A percentile compares a stretch with the other conserved stretches of the same genome.
Conservation (phyloP, 2,797 vertebrate species). For the Eurystomus glaucurus region DNA sequence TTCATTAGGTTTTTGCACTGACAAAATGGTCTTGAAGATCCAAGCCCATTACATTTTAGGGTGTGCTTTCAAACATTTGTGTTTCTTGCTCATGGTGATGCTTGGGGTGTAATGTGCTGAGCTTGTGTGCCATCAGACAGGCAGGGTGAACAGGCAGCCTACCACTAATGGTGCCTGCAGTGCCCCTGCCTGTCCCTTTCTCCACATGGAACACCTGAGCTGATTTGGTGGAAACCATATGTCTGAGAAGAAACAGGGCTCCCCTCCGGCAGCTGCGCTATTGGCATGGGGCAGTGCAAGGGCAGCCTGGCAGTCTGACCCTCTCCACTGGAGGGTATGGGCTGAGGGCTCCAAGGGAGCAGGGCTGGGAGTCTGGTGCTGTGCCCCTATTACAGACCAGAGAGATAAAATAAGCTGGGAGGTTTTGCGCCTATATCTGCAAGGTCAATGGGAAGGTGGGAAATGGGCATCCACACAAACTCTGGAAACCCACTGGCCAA, state of each 20-base stretch:
- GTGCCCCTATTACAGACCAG: neutral
- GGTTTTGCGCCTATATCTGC: accelerated
- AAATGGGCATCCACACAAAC: neutral
- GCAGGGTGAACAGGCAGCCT: neutral
- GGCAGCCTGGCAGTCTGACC: accelerated
- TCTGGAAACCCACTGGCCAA: neutral
- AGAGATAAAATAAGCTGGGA: neutral
- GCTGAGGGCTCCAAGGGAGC: neutral
- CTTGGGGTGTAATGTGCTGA: accelerated
- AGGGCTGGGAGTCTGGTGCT: neutral
- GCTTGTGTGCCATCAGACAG: accelerated
- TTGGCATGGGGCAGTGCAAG: neutral
- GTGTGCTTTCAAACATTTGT: neutral
- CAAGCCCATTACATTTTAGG: neutral
- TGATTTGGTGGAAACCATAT: neutral
- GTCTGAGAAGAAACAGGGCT: neutral
- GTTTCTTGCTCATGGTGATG: neutral
- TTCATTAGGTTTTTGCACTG: neutral
- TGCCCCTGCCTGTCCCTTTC: neutral
- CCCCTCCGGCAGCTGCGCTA: accelerated
- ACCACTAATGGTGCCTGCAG: neutral
- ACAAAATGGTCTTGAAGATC: neutral
- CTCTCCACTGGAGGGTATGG: neutral
- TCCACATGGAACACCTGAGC: accelerated
- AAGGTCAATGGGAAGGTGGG: neutral